These are phyloP conservation scores for Python bivittatus DNA, from an alignment of 2,113 vertebrate species.

Conservation along the genomic window DNA sequence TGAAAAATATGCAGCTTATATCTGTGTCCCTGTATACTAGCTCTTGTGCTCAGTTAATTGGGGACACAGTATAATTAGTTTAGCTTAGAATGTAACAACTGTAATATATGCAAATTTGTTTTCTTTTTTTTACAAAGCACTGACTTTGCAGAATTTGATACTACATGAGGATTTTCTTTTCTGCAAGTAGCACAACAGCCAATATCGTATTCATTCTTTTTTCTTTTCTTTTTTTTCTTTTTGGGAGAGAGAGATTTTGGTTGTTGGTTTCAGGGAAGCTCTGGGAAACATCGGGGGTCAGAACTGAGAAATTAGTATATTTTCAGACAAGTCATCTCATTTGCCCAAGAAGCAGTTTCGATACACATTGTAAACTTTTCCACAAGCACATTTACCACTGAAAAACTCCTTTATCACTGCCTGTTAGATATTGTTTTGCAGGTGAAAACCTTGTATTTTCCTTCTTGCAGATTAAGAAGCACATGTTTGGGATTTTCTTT, in stretches of 20 bases:
- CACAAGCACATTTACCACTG: constrained; percentile 9
- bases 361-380: not conserved
- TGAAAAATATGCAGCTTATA: constrained; percentile 22
- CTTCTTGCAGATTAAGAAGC: constrained; percentile 53
- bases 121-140: constrained; percentile 41
- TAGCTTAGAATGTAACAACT: constrained; percentile 25
- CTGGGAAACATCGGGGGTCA: constrained; percentile 40
- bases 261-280: constrained; percentile 29
- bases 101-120: constrained; percentile 18
- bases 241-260: constrained; percentile 15
- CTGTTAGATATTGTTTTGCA: constrained; percentile 26
- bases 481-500: constrained; percentile 59
- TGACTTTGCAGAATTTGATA: constrained; percentile 51
- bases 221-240: not conserved
- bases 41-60: not conserved
- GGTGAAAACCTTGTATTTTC: not conserved
- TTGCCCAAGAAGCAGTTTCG: constrained; percentile 30
- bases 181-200: constrained; percentile 27
- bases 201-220: not conserved
- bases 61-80: constrained; percentile 27
- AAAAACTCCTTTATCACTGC: constrained; percentile 30
- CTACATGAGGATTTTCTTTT: constrained; percentile 46
- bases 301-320: constrained; percentile 44
- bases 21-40: constrained; percentile 26
- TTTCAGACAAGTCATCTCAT: constrained; percentile 34